phyloP scores from a whole-genome alignment of 2,113 vertebrate genomes.

The Thinocorus orbignyianus region DNA sequence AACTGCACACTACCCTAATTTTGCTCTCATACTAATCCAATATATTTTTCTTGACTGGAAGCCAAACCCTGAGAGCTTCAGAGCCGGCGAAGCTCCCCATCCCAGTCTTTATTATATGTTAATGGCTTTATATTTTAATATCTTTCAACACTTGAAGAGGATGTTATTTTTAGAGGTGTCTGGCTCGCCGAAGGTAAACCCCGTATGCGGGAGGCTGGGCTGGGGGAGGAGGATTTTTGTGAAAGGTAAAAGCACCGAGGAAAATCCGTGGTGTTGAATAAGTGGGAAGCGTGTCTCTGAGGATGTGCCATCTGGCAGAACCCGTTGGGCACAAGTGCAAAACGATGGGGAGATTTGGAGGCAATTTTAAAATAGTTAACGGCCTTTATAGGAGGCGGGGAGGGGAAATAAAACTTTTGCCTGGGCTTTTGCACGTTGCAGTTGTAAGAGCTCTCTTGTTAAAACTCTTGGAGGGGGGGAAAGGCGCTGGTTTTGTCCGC shows the following conservation, averaged over 20 bases:
- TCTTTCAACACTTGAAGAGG: slow-evolving; percentile 37
- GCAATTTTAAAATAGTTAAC: not conserved
- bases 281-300: not conserved
- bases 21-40: slow-evolving; percentile 46
- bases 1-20: slow-evolving; percentile 40
- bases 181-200: slow-evolving; percentile 31
- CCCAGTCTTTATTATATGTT: slow-evolving; percentile 30
- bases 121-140: slow-evolving; percentile 45
- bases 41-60: slow-evolving; percentile 56
- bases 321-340: not conserved
- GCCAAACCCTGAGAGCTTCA: slow-evolving; percentile 41
- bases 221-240: not conserved
- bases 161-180: slow-evolving; percentile 48
- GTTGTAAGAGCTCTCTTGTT: not conserved
- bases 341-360: not conserved
- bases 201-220: not conserved
- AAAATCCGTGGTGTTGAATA: rapidly evolving
- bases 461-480: not conserved
- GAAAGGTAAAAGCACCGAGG: not conserved
- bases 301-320: not conserved
- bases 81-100: not conserved
- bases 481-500: not conserved
- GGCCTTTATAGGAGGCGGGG: not conserved
- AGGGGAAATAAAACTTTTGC: not conserved
- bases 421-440: not conserved